Evolutionary conservation across 2,888 invertebrate genomes (phyloP), one percentile per base, ranked within the genome.

Genomic region (Anaspis maculata): DNA sequence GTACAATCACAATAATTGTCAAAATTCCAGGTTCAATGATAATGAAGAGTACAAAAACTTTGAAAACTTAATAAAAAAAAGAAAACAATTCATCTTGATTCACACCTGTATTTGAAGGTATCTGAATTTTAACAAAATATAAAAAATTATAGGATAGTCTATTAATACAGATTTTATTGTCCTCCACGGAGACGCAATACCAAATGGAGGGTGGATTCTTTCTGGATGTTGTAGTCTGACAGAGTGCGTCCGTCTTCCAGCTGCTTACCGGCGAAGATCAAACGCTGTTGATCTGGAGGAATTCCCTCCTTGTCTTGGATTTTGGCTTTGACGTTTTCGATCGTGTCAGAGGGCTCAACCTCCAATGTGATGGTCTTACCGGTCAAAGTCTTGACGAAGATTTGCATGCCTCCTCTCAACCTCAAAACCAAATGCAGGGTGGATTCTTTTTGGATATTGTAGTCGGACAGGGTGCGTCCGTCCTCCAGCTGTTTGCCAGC

Each of bases 131-230:
- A n/a, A n/a, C n/a, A n/a, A n/a, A n/a, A n/a, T n/a, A n/a, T n/a
- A n/a, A n/a, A n/a, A n/a, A n/a, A n/a, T n/a, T n/a, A n/a, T n/a
- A n/a, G n/a, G n/a, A n/a, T n/a, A n/a, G n/a, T n/a, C n/a, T n/a
- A n/a, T n/a, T n/a, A n/a, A n/a, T n/a, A n/a, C n/a, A n/a, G n/a
- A n/a, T n/a, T n/a, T 27, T 32, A 39, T 25, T 36, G 35, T 69
- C 90, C 84, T 74, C 94, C 94, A 64, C 92, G 78, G 51, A 95
- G 79, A 70, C 94, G 83, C 41, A 95, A 75, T 44, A 94, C 92
- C 71, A 88, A 76, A 66, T 94, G 92, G 42, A 95, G 77, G 2
- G 94, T 95, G 0, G 92, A 92, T 67, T 90, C 90, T 65, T 90
- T 90, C 62, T 92, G 90, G 57, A 91, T 90, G 59, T 90, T 90